Evolutionary conservation across 2,797 vertebrate species (phyloP).

Genomic region (Phalanger gymnotis): DNA sequence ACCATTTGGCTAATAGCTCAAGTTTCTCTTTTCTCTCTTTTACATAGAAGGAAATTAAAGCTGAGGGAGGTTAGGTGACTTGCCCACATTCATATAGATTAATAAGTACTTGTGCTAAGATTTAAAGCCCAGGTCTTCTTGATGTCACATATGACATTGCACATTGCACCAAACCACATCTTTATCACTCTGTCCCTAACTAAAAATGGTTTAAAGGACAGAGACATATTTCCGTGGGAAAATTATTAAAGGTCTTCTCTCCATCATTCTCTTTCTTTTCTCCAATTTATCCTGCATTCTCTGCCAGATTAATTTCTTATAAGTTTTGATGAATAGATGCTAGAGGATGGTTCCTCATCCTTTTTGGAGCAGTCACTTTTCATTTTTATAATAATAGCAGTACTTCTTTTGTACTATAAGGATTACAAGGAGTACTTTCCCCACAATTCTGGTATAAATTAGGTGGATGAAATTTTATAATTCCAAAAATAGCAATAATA

Average conservation of each 20-base stretch:
- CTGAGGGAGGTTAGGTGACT: background rate
- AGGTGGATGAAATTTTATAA: background rate
- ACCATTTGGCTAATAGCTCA: background rate
- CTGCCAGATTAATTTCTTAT: background rate
- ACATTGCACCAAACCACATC: background rate
- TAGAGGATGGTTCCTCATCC: background rate
- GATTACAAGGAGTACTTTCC: background rate
- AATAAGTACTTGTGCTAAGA: background rate
- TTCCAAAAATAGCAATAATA: background rate
- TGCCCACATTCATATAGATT: background rate
- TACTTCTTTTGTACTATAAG: background rate
- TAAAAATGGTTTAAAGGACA: background rate
- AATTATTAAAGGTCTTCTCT: background rate
- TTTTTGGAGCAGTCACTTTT: background rate
- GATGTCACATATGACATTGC: background rate
- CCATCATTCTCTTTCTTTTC: background rate
- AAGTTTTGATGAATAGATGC: background rate
- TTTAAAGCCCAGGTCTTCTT: background rate
- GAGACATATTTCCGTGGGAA: background rate
- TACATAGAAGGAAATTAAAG: background rate
- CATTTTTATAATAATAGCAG: background rate
- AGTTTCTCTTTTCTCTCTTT: background rate
- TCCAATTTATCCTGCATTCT: background rate
- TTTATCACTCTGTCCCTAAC: background rate
- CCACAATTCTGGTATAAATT: background rate